Evolutionary conservation across 2,797 vertebrate species (phyloP).

Genomic region (Enteromius trimaculatus): DNA sequence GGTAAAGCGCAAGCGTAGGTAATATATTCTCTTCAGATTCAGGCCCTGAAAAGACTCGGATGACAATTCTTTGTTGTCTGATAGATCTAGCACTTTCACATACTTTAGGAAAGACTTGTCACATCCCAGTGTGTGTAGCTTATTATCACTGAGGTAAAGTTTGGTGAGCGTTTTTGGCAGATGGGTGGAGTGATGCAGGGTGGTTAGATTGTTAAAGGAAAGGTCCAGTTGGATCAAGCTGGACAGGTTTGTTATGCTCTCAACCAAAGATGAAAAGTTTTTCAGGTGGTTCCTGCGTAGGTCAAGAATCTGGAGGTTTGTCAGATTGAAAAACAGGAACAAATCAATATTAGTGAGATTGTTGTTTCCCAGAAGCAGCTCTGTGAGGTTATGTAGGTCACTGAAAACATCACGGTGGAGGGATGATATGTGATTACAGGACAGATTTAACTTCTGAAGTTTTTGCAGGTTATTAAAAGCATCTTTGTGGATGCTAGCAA

Average conservation of each 20-base stretch:
- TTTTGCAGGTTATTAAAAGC: slow-evolving; percentile 70
- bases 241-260: slow-evolving; percentile 67
- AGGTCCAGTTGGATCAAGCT: slow-evolving; percentile 68
- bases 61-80: slow-evolving; percentile 67
- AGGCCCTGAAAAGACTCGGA: slow-evolving; percentile 67
- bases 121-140: slow-evolving; percentile 69
- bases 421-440: slow-evolving; percentile 68
- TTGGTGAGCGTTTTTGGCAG: slow-evolving; percentile 69
- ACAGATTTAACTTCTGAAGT: slow-evolving; percentile 74
- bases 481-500: slow-evolving; percentile 50
- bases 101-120: slow-evolving; percentile 60
- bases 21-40: slow-evolving; percentile 64
- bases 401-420: slow-evolving; percentile 68
- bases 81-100: slow-evolving; percentile 73
- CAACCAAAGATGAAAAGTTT: slow-evolving; percentile 69
- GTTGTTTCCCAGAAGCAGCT: slow-evolving; percentile 72
- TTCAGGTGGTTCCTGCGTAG: slow-evolving; percentile 68
- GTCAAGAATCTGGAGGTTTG: slow-evolving; percentile 64
- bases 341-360: slow-evolving; percentile 65
- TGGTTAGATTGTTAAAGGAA: slow-evolving; percentile 70
- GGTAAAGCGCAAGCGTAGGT: slow-evolving; percentile 70
- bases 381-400: slow-evolving; percentile 70
- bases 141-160: slow-evolving; percentile 71
- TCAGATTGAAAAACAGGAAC: slow-evolving; percentile 70
- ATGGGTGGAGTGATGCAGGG: slow-evolving; percentile 66